Evolutionary conservation across 2,888 invertebrate species (phyloP), one percentile per base, ranked within the genome.

Genomic region (Sturmia bella): DNA sequence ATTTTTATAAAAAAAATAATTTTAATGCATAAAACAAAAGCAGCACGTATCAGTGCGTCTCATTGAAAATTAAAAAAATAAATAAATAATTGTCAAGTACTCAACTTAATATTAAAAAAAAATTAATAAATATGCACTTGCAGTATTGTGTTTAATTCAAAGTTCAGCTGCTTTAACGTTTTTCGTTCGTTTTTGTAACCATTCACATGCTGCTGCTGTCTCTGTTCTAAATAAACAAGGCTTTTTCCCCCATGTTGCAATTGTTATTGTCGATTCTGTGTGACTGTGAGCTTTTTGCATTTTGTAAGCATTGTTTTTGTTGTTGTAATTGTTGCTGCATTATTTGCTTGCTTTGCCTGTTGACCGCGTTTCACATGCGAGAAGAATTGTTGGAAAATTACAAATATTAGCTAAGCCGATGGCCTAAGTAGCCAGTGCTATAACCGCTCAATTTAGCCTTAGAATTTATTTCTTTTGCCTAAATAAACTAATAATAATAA

Each of bases 341-440:
- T 66, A 19, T 63, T 69, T 54, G 56, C 43, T 69, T 54, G 56
- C 43, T 43, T 80, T 75, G 56, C 63, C 54, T 77, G 82, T 43
- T 82, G 78, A 61, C 70, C 82, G 78, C 48, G 54, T 75, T 82
- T 78, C 61, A 61, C 41, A 75, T 78, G 13, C 66, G 15, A 68
- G 32, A 64, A 70, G 43, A 70, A 76, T 63, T 66, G 52, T 68
- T 73, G 61, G 19, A 50, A 81, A 77, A 73, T 48, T 57, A 56
- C 11, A 27, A 70, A 66, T n/a, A n/a, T n/a, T n/a, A n/a, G n/a
- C n/a, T n/a, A n/a, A n/a, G n/a, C n/a, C n/a, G n/a, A n/a, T n/a
- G n/a, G n/a, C n/a, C n/a, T n/a, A n/a, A n/a, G n/a, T n/a, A n/a
- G n/a, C n/a, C n/a, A n/a, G n/a, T n/a, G n/a, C n/a, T n/a, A n/a